A percentile compares a stretch with the other conserved stretches of the same genome.
These are phyloP conservation scores for Microplitis deprimator DNA, from an alignment of 2,888 invertebrate genomes.

Conservation along the genomic window DNA sequence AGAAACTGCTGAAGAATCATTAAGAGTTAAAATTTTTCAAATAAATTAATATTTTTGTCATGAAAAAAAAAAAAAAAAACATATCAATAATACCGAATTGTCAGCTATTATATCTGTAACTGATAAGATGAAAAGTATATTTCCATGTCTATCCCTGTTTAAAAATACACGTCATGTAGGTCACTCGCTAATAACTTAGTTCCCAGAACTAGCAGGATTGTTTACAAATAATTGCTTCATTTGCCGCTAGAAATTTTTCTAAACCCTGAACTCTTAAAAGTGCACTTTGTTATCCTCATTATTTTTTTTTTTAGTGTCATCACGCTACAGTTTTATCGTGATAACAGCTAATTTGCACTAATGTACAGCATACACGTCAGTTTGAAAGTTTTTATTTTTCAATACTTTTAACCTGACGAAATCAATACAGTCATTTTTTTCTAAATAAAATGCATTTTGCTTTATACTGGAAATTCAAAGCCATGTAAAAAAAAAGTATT, in stretches of 20 bases:
- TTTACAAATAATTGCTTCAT: background rate
- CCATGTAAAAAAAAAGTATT: too few species aligned
- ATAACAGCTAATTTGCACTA: too few species aligned
- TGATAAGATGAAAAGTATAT: too few species aligned
- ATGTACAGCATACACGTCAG: too few species aligned
- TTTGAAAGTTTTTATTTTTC: too few species aligned
- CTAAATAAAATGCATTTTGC: too few species aligned
- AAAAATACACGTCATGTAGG: background rate
- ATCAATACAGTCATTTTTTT: too few species aligned
- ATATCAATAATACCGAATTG: background rate
- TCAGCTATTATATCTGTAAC: background rate
- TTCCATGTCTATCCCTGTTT: background rate
- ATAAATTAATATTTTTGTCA: background rate
- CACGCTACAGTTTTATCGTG: background rate
- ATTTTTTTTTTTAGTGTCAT: background rate
- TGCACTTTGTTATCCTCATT: background rate
- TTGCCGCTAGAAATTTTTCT: slow-evolving; percentile 15
- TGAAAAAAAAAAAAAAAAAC: background rate
- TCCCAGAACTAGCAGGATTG: background rate
- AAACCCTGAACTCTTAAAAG: slow-evolving; percentile 15
- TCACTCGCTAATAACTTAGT: background rate
- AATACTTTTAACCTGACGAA: too few species aligned
- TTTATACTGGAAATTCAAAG: too few species aligned
- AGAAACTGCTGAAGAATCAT: background rate
- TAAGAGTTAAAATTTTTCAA: background rate